Percentiles rank a stretch among this genome's conserved stretches.
These are phyloP conservation scores for Lytechinus pictus DNA, from an alignment of 35 echinoderm and acorn worm species.

Conservation along the genomic window DNA sequence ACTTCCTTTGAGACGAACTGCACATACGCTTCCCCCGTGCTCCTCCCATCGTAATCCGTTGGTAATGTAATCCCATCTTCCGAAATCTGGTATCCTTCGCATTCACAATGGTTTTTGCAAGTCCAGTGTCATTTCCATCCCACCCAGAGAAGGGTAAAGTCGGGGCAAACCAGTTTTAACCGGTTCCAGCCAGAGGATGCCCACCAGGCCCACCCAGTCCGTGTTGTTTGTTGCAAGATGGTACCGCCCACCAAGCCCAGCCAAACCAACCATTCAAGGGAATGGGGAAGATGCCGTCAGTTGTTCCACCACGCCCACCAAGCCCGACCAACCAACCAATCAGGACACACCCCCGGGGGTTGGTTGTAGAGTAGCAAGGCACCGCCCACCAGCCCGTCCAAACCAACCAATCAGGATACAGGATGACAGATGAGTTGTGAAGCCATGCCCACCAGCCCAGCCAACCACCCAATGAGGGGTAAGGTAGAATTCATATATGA, in stretches of 20 bases:
- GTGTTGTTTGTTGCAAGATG: neutral
- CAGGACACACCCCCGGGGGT: neutral
- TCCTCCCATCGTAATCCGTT: constrained; percentile 71
- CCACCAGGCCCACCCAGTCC: constrained; percentile 42
- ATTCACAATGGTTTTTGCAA: neutral
- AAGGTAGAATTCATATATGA: neutral
- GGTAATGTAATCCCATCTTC: constrained; percentile 82
- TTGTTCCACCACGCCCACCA: neutral
- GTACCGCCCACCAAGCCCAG: constrained; percentile 47
- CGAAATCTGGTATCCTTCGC: constrained; percentile 75
- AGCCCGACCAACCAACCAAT: constrained; percentile 46
- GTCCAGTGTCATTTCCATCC: constrained; percentile 9
- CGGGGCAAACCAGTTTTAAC: constrained; percentile 20
- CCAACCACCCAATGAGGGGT: constrained; percentile 28
- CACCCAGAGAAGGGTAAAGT: neutral
- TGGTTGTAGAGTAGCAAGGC: constrained; percentile 24
- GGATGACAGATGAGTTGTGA: constrained; percentile 31
- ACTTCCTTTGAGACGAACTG: constrained; percentile 81
- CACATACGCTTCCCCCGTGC: constrained; percentile 88
- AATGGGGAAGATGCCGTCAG: neutral
- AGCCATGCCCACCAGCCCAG: constrained; percentile 38
- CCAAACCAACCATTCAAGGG: constrained; percentile 32
- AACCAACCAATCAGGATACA: constrained; percentile 22
- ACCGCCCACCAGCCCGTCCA: constrained; percentile 55
- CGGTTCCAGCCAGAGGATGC: neutral